Conservation (phyloP, 2,888 invertebrate species). For the Therioaphis trifolii region DNA sequence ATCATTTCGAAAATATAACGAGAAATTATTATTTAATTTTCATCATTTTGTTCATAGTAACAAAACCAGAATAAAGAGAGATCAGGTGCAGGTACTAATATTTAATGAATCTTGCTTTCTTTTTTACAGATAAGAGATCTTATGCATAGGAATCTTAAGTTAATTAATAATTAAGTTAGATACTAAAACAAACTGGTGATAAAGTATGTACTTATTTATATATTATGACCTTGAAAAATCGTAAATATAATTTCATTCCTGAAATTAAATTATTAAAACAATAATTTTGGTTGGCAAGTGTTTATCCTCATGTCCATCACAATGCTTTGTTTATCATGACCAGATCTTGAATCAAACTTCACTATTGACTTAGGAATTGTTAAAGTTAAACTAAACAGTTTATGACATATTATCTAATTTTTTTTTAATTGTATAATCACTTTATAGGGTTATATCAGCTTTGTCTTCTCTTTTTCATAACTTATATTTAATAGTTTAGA, state of each 20-base stretch:
- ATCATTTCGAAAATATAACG: slow-evolving; percentile 24
- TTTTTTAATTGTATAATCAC: background rate
- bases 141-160: slow-evolving; percentile 6
- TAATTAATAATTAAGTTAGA: slow-evolving; percentile 30
- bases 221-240: slow-evolving; percentile 11
- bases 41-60: slow-evolving; percentile 6
- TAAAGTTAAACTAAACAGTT: no score
- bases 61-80: slow-evolving; percentile 57
- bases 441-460: background rate
- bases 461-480: background rate
- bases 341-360: slow-evolving; percentile 5
- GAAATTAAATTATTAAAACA: slow-evolving; percentile 19
- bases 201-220: slow-evolving; percentile 31
- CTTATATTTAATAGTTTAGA: background rate
- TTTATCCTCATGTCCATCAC: slow-evolving; percentile 39
- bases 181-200: background rate
- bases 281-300: slow-evolving; percentile 34
- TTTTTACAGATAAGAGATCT: slow-evolving; percentile 17
- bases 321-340: slow-evolving; percentile 42
- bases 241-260: slow-evolving; percentile 41
- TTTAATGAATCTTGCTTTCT: slow-evolving; percentile 39
- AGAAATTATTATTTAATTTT: slow-evolving; percentile 47
- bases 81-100: slow-evolving; percentile 23
- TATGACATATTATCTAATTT: background rate
- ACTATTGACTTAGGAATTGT: no score